Base-by-base conservation (phyloP, 2,888 invertebrate genomes). In the Dynastes grantii region DNA sequence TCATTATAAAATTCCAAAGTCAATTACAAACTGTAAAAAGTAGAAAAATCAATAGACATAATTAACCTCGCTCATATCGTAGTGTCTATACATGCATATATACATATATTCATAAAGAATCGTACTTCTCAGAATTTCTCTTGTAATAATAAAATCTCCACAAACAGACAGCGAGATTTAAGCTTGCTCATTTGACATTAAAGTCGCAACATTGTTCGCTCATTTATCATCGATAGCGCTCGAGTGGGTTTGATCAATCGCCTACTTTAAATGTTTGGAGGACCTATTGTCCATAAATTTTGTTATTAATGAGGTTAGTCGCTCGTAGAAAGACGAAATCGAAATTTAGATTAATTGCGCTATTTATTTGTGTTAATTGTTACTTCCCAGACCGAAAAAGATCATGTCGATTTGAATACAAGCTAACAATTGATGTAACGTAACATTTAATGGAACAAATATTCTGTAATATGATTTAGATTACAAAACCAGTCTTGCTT, bases 291-390 rank as follows among this genome's bases (percentile, higher is more conserved):
- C 29, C 53, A 70, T 70, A 70, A 70, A 70, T 70, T 53, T 32
- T 32, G 29, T 32, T 70, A 53, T 53, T 70, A 70, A 70, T 29
- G 70, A 70, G 70, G 70, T 53, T 70, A 70, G 53, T 55, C n/a
- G 70, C 70, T 13, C 22, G 55, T n/a, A 16, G 16, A 58, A 16
- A 58, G 22, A 16, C 22, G 55, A 58, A 58, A 58, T 27, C 55
- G 16, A 58, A 13, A 53, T 53, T 70, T 70, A 70, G 8, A 70
- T 71, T 71, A 40, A 37, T 71, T 37, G 37, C n/a, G 8, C 13
- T 11, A n/a, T 53, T 55, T 32, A 71, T 58, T 32, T 64, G 9
- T 40, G 37, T 65, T 65, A 40, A 16, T 45, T 67, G 29, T 32
- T 61, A 61, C 53, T 53, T 4, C 53, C 16, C 16, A 13, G 13